phyloP scores from a whole-genome alignment of 1,140 invertebrate species.

The Gerris buenoi region DNA sequence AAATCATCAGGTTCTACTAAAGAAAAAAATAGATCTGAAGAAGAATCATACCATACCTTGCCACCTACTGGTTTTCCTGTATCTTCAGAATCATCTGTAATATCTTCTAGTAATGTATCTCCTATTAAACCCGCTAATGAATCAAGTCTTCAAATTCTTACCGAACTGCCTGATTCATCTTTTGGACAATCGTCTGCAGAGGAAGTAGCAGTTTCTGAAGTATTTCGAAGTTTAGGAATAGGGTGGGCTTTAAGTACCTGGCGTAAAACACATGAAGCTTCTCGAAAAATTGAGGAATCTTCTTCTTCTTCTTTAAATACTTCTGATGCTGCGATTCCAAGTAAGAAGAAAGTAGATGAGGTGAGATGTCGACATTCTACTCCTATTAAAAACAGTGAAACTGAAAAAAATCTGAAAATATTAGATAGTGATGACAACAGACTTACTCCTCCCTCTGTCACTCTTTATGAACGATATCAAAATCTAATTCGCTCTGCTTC shows the following conservation, averaged over 20 bases:
- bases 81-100: not conserved
- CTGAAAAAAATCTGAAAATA: not conserved
- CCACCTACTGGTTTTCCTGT: not conserved
- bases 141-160: not conserved
- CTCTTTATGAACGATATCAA: not conserved
- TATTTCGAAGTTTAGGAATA: constrained; percentile 11
- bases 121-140: not conserved
- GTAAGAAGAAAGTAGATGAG: not conserved
- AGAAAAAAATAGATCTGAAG: too few species aligned
- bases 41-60: not conserved
- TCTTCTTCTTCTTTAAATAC: not conserved
- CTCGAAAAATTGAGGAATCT: not conserved
- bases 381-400: not conserved
- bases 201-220: not conserved
- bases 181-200: not conserved
- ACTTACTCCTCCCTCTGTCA: not conserved
- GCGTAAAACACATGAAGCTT: constrained; percentile 1
- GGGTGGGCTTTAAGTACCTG: constrained; percentile 12
- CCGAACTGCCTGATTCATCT: not conserved
- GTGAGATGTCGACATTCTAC: constrained; percentile 5
- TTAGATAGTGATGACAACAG: not conserved
- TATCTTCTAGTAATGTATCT: not conserved
- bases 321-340: not conserved
- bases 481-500: not conserved
- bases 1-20: too few species aligned